Percentiles rank a stretch among this genome's conserved stretches.
Conservation (phyloP, 2,113 vertebrate species). For the Irena cyanogastra region DNA sequence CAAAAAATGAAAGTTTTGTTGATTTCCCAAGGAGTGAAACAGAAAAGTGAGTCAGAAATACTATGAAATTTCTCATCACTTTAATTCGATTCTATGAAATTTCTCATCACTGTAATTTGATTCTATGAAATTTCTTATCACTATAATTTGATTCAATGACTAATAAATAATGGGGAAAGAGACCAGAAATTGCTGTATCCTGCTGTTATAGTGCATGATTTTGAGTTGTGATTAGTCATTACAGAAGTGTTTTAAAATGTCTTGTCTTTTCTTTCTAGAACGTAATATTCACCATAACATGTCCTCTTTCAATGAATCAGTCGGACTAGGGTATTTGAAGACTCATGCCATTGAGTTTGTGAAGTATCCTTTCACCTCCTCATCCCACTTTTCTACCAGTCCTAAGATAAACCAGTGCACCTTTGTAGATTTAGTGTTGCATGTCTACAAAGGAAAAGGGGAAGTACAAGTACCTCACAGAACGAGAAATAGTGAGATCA, state of each 20-base stretch:
- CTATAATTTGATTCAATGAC: neutral
- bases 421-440: neutral
- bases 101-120: neutral
- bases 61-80: neutral
- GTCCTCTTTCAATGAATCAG: slow-evolving; percentile 98
- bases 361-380: slow-evolving; percentile 87
- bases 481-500: neutral
- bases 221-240: neutral
- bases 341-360: slow-evolving; percentile 97
- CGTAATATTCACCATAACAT: slow-evolving; percentile 96
- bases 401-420: neutral
- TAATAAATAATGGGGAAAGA: neutral
- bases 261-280: slow-evolving; percentile 76
- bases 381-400: neutral
- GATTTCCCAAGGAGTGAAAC: neutral
- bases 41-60: neutral
- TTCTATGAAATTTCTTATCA: neutral
- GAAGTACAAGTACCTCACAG: neutral
- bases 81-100: neutral
- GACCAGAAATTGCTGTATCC: neutral
- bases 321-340: slow-evolving; percentile 97
- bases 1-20: neutral
- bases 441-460: neutral
- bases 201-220: neutral
- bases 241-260: neutral